Evolutionary conservation across 2,888 invertebrate species (phyloP).

Genomic region (Criorhina ranunculi): DNA sequence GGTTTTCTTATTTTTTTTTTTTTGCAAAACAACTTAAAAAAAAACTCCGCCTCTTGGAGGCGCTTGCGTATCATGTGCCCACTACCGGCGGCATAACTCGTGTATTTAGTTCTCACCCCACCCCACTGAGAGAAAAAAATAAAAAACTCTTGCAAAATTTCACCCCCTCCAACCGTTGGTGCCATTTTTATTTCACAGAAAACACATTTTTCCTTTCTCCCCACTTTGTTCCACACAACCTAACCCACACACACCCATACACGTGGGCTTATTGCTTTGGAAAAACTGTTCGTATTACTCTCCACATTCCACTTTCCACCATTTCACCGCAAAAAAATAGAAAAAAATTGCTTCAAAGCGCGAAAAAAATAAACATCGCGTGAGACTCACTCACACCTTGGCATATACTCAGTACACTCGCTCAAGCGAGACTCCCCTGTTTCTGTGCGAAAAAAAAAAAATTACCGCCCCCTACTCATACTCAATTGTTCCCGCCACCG

Average conservation of each 20-base stretch:
- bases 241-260: slow-evolving; percentile 6
- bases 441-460: slow-evolving; percentile 51
- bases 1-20: slow-evolving; percentile 47
- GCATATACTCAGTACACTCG: slow-evolving; percentile 35
- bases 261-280: slow-evolving; percentile 6
- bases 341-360: slow-evolving; percentile 26
- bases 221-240: slow-evolving; percentile 12
- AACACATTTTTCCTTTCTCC: slow-evolving; percentile 44
- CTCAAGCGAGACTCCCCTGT: slow-evolving; percentile 71
- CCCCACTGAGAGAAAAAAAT: slow-evolving; percentile 21
- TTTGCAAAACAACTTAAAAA: slow-evolving; percentile 60
- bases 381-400: slow-evolving; percentile 72
- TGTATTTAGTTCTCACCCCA: slow-evolving; percentile 52
- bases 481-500: slow-evolving; percentile 30
- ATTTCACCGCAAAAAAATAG: slow-evolving; percentile 63
- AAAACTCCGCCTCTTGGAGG: slow-evolving; percentile 76
- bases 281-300: slow-evolving; percentile 48
- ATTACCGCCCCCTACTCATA: slow-evolving; percentile 67
- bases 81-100: slow-evolving; percentile 42
- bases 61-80: slow-evolving; percentile 71
- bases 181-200: slow-evolving; percentile 72
- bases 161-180: slow-evolving; percentile 68
- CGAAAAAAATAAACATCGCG: slow-evolving; percentile 59
- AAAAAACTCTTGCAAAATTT: slow-evolving; percentile 51
- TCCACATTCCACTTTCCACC: slow-evolving; percentile 65